Evolutionary conservation across 2,888 invertebrate species (phyloP).

Genomic region (Drosophila anomelani): DNA sequence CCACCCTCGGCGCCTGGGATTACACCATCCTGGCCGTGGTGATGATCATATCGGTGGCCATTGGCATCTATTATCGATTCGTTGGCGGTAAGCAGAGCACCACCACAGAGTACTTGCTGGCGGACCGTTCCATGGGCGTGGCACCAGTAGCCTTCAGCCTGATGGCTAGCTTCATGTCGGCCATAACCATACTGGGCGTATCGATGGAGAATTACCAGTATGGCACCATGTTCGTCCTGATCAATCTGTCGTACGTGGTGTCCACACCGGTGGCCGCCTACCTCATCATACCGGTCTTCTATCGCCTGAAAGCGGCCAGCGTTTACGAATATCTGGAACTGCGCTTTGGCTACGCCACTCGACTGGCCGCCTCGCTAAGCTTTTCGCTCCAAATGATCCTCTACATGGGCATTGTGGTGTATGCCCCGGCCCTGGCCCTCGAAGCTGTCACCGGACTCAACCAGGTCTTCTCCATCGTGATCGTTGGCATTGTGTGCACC

Average conservation of each 20-base stretch:
- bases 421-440: slow-evolving; percentile 96
- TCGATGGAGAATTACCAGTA: slow-evolving; percentile 94
- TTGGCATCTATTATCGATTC: slow-evolving; percentile 94
- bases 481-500: slow-evolving; percentile 89
- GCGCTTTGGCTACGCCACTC: slow-evolving; percentile 91
- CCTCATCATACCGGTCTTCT: slow-evolving; percentile 94
- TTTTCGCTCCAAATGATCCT: slow-evolving; percentile 96
- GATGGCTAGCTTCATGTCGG: slow-evolving; percentile 98
- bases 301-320: slow-evolving; percentile 92
- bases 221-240: slow-evolving; percentile 92
- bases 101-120: slow-evolving; percentile 93
- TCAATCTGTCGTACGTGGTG: slow-evolving; percentile 90
- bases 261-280: slow-evolving; percentile 92
- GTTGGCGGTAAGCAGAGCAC: slow-evolving; percentile 94
- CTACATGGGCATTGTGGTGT: slow-evolving; percentile 96
- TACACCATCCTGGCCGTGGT: slow-evolving; percentile 90
- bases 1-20: slow-evolving; percentile 88
- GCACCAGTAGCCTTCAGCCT: slow-evolving; percentile 93
- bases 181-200: slow-evolving; percentile 94
- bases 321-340: slow-evolving; percentile 96
- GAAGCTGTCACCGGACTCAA: slow-evolving; percentile 93
- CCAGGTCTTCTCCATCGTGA: slow-evolving; percentile 89
- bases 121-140: slow-evolving; percentile 92
- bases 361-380: slow-evolving; percentile 92
- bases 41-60: slow-evolving; percentile 89